Evolutionary conservation across 2,797 vertebrate species (phyloP), one percentile per base, ranked within the genome.

Genomic region (Novumbra hubbsi): DNA sequence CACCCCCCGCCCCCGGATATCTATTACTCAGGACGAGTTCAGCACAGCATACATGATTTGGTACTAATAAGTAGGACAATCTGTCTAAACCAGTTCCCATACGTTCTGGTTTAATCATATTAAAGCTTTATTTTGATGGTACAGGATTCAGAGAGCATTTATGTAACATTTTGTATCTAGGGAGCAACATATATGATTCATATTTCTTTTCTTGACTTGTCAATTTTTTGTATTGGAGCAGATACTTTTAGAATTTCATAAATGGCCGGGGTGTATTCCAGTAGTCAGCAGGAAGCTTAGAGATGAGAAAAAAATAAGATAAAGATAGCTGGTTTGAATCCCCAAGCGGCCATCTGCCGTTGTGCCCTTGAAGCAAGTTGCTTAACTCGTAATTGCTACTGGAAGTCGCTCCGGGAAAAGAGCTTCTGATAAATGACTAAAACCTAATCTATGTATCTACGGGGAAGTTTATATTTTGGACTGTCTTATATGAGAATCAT

Each of bases 11-110:
- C 28, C 7, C 17, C 68, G 19, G 68, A 50, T 55, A 30, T 21
- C 16, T 55, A 30, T 21, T 16, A 70, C 68, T 70, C 68, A 70
- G 68, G 68, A 70, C 50, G 50, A 55, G 48, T 50, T 70, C 8
- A 52, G 34, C 48, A 50, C 45, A 49, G 68, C 17, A 38, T 49
- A 69, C 68, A n/a, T 9, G 24, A 70, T 52, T 28, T n/a, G 48
- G 68, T 55, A 70, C 49, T 30, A 70, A 70, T 28, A 30, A 50
- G n/a, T 49, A 16, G 68, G 41, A 70, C 49, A 52, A 32, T 32
- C 66, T 48, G 21, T 48, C 48, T 6, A 49, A 17, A 27, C 68
- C 21, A 67, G 65, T 28, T 27, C 48, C 16, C 14, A 17, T 52
- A 2, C 11, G 28, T 32, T 65, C 16, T 34, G 63, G 30, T 65